Percentiles rank a stretch among this genome's conserved stretches.
Conservation (phyloP, 2,113 vertebrate species). For the Xiphophorus maculatus region DNA sequence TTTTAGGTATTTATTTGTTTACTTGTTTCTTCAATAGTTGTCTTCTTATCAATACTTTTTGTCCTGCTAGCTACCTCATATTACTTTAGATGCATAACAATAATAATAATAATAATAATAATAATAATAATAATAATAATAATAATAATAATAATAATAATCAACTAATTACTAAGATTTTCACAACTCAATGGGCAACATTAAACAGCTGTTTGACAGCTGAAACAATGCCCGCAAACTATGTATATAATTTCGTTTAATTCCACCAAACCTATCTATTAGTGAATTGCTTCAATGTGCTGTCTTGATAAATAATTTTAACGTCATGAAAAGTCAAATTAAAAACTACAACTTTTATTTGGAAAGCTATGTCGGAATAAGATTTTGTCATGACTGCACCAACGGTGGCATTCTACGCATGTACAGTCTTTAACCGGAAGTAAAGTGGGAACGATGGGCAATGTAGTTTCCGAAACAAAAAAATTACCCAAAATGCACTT, state of each 20-base stretch:
- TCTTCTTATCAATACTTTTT: neutral
- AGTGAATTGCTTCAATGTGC: neutral
- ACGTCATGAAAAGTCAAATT: neutral
- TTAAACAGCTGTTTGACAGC: neutral
- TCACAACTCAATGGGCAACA: neutral
- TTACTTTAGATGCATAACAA: too few relatives aligned
- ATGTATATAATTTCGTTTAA: neutral
- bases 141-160: neutral
- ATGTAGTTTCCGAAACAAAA: conserved; percentile 23
- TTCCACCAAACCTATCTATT: neutral
- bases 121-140: too few relatives aligned
- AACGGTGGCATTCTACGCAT: neutral
- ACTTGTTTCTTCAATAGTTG: too few relatives aligned
- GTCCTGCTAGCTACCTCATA: too few relatives aligned
- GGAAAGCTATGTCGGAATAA: conserved; percentile 26
- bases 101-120: too few relatives aligned
- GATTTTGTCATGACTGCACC: neutral
- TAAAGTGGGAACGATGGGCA: conserved; percentile 28
- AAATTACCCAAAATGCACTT: conserved; percentile 64
- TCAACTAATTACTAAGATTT: neutral
- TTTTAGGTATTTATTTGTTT: too few relatives aligned
- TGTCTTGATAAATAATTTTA: neutral
- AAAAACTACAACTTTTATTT: conserved; percentile 30
- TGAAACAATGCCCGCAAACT: neutral
- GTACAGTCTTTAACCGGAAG: conserved; percentile 25